Evolutionary conservation across 2,888 invertebrate species (phyloP).

Genomic region (Meteorus cinctellus): DNA sequence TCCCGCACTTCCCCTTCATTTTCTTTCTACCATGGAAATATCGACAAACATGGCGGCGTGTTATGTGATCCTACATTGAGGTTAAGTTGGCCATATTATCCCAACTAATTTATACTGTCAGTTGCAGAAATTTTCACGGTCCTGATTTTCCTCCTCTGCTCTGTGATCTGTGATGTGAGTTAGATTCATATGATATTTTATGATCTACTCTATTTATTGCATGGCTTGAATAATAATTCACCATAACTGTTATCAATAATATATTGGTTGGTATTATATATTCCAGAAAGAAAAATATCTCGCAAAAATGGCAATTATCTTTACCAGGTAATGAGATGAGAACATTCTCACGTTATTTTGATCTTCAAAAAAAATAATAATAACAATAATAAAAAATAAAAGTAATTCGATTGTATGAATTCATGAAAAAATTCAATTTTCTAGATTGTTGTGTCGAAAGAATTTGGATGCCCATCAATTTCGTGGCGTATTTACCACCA

Average conservation of each 20-base stretch:
- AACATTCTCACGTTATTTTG: no score
- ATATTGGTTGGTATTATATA: background rate
- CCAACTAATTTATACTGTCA: background rate
- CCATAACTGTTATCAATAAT: background rate
- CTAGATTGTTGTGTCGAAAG: slow-evolving; percentile 60
- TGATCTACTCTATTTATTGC: background rate
- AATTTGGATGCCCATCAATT: slow-evolving; percentile 55
- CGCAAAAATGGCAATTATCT: slow-evolving; percentile 60
- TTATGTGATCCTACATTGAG: background rate
- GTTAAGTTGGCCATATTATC: no score
- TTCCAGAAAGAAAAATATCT: background rate
- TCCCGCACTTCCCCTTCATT: background rate
- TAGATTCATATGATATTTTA: background rate
- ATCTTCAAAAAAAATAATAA: no score
- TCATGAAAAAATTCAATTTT: slow-evolving; percentile 39
- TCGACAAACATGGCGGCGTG: background rate
- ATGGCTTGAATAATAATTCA: background rate
- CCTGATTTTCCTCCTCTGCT: background rate
- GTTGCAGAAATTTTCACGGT: background rate
- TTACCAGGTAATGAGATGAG: slow-evolving; percentile 56
- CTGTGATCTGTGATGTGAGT: slow-evolving; percentile 46
- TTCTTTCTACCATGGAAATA: background rate
- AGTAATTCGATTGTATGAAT: background rate
- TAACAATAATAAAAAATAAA: no score
- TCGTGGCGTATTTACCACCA: slow-evolving; percentile 60